Percentiles rank a stretch among this genome's conserved stretches.
These are phyloP conservation scores for Rhopalosiphum padi DNA, from an alignment of 1,140 invertebrate species.

Conservation along the genomic window DNA sequence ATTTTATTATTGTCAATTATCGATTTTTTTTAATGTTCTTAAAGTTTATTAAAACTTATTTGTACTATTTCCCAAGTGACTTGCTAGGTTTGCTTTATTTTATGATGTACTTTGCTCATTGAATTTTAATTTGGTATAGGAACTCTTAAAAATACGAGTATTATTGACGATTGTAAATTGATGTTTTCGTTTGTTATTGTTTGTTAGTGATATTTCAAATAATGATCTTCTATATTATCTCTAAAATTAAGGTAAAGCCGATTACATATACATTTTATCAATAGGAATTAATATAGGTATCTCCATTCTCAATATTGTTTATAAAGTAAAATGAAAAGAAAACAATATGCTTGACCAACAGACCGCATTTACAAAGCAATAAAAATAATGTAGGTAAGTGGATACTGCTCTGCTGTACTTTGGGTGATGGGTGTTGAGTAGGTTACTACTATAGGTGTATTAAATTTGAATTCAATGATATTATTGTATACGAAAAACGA, in stretches of 20 bases:
- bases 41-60: neutral
- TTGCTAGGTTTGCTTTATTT: slow-evolving; percentile 3
- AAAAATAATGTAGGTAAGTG: too few relatives aligned
- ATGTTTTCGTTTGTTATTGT: neutral
- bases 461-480: too few relatives aligned
- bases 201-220: neutral
- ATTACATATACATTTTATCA: neutral
- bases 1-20: neutral
- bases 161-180: neutral
- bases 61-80: neutral
- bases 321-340: neutral
- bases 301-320: neutral
- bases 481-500: too few relatives aligned
- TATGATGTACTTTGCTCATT: slow-evolving; percentile 26
- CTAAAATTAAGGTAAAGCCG: neutral
- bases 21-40: neutral
- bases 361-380: neutral
- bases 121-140: neutral
- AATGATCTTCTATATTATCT: neutral
- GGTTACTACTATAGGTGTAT: too few relatives aligned
- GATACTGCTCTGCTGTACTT: too few relatives aligned
- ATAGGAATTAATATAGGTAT: neutral
- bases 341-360: neutral
- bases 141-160: neutral
- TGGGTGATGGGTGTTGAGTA: too few relatives aligned